phyloP scores from a whole-genome alignment of 2,113 vertebrate genomes.

The Corythornis madagascariensis region DNA sequence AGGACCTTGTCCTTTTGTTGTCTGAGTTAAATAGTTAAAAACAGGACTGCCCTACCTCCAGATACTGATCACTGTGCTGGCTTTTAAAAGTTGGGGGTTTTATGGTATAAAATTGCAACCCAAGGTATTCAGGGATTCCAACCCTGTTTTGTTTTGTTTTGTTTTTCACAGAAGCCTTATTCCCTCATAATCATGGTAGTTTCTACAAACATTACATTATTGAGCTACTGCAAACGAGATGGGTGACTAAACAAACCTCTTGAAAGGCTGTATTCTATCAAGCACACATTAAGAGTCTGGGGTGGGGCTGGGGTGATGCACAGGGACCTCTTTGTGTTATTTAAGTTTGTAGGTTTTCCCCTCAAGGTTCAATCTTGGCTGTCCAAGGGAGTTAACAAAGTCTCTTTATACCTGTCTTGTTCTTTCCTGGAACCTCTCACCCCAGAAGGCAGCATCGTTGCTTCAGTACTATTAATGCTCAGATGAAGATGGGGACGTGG shows the following conservation, averaged over 20 bases:
- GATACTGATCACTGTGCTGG: background rate
- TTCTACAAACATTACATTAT: background rate
- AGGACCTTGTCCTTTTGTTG: background rate
- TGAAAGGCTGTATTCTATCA: background rate
- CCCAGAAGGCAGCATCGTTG: background rate
- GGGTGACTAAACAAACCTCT: background rate
- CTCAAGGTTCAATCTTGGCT: background rate
- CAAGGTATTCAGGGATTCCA: background rate
- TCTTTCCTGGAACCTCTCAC: background rate
- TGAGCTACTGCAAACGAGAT: background rate
- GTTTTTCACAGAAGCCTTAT: background rate
- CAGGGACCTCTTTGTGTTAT: accelerated
- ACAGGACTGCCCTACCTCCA: background rate
- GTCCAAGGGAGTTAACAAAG: background rate
- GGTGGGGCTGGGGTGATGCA: accelerated
- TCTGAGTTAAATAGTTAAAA: background rate
- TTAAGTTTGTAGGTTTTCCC: background rate
- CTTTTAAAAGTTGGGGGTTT: background rate
- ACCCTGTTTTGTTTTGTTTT: background rate
- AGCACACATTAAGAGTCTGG: background rate
- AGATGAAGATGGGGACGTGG: background rate
- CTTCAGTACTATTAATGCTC: background rate
- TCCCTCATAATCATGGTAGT: background rate
- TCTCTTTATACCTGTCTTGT: background rate
- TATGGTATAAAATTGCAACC: background rate